Conservation (phyloP, 2,797 vertebrate genomes). For the Notoglanidium macrostoma region DNA sequence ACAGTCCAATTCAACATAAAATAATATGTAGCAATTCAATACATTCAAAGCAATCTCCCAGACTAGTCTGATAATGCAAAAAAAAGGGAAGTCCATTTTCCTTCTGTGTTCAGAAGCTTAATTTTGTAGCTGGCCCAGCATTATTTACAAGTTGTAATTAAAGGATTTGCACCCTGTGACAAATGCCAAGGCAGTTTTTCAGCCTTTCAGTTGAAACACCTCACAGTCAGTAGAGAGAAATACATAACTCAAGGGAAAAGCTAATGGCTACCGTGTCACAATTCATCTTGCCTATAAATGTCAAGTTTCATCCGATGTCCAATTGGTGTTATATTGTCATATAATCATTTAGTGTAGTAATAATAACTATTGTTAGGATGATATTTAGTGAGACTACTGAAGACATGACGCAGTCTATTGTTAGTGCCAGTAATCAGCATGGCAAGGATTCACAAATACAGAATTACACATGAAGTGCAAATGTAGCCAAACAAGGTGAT, state of each 20-base stretch:
- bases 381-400: not conserved
- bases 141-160: conserved; percentile 37
- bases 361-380: conserved; percentile 8
- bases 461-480: not conserved
- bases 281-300: conserved; percentile 22
- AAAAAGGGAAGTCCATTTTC: not conserved
- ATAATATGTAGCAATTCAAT: not conserved
- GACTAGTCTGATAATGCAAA: not conserved
- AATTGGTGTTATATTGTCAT: conserved; percentile 7
- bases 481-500: conserved; percentile 2
- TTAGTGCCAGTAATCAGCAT: not conserved
- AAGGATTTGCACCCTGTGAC: conserved; percentile 2
- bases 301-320: conserved; percentile 11
- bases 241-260: conserved; percentile 13
- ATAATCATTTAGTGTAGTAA: not conserved
- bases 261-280: not conserved
- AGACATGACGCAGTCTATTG: not conserved
- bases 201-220: conserved; percentile 5
- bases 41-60: not conserved
- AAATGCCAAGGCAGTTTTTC: conserved; percentile 38
- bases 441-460: not conserved
- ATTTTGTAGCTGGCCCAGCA: conserved; percentile 1
- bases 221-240: not conserved
- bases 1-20: not conserved
- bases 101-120: not conserved